Conservation (phyloP, 1,140 invertebrate species). For the Eupristina koningsbergeri region DNA sequence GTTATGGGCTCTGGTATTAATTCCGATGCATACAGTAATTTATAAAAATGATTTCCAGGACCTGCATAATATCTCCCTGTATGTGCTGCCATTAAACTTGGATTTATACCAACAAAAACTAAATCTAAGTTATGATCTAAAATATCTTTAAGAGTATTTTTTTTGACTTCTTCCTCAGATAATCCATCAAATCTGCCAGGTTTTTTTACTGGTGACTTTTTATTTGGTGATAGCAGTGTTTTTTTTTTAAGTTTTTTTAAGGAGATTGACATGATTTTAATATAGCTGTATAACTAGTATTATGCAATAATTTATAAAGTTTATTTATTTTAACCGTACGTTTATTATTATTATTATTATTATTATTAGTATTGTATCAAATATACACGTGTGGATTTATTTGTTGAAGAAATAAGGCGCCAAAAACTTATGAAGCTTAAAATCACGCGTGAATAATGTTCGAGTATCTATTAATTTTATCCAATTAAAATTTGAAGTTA, state of each 20-base stretch:
- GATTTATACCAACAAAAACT: slow-evolving; percentile 70
- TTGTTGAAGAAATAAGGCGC: slow-evolving; percentile 14
- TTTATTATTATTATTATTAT: neutral
- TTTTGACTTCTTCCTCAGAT: slow-evolving; percentile 66
- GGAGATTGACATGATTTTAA: slow-evolving; percentile 58
- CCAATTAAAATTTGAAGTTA: neutral
- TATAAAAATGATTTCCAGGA: slow-evolving; percentile 72
- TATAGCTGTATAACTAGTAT: neutral
- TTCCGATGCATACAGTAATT: slow-evolving; percentile 65
- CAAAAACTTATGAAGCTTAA: neutral
- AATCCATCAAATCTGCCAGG: slow-evolving; percentile 65
- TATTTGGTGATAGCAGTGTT: neutral
- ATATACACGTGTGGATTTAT: too few relatives aligned
- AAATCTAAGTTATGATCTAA: slow-evolving; percentile 65
- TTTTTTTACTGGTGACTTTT: slow-evolving; percentile 55
- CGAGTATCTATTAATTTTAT: neutral
- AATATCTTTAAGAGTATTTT: slow-evolving; percentile 64
- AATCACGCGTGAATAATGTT: neutral
- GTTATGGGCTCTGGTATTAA: slow-evolving; percentile 60
- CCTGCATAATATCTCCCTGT: slow-evolving; percentile 70
- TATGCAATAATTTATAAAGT: neutral
- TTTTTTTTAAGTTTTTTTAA: slow-evolving; percentile 61
- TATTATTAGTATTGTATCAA: too few relatives aligned
- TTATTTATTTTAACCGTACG: neutral
- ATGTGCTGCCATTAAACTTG: slow-evolving; percentile 68